phyloP scores from a whole-genome alignment of 2,113 vertebrate genomes.

The cat (Felis catus) region DNA sequence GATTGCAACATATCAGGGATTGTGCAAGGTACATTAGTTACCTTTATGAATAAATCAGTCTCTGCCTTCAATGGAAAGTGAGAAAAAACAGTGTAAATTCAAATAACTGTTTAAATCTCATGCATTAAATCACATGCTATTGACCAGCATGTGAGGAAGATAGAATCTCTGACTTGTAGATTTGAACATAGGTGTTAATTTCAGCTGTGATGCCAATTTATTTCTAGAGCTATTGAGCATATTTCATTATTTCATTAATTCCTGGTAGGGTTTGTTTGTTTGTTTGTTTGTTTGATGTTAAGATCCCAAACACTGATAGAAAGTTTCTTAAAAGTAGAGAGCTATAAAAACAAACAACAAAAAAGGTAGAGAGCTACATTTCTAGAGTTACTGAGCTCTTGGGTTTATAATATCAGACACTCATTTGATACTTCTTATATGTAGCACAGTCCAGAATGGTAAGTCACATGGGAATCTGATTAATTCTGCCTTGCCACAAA shows the following conservation, averaged over 20 bases:
- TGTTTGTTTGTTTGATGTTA: neutral
- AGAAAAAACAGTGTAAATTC: neutral
- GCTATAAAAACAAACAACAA: neutral
- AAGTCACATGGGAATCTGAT: neutral
- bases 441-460: neutral
- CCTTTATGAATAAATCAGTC: constrained; percentile 12
- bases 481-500: neutral
- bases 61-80: neutral
- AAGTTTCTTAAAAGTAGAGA: neutral
- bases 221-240: constrained; percentile 41
- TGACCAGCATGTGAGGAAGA: constrained; percentile 30
- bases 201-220: neutral
- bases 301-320: neutral
- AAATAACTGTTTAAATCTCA: neutral
- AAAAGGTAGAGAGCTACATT: neutral
- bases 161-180: neutral
- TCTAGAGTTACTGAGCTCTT: neutral
- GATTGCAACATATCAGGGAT: neutral
- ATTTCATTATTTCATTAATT: neutral
- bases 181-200: neutral
- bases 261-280: neutral
- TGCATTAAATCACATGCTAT: neutral
- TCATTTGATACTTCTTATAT: neutral
- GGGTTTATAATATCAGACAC: neutral
- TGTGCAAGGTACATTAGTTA: neutral